These are phyloP conservation scores for Microtus richardsoni DNA, from an alignment of 2,113 vertebrate species.

Conservation along the genomic window DNA sequence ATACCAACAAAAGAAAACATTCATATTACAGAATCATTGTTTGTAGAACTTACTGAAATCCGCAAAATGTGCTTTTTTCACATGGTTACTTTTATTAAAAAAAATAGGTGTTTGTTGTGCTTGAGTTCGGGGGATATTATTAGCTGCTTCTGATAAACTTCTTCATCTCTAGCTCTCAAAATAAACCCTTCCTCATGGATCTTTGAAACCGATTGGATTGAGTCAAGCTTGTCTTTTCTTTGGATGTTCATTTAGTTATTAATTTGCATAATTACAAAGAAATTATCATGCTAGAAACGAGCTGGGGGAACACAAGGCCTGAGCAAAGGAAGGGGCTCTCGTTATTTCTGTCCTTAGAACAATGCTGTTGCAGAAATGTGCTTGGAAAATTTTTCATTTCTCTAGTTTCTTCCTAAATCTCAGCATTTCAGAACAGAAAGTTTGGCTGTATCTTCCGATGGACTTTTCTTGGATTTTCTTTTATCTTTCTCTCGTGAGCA, in stretches of 20 bases:
- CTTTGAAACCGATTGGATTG: constrained; percentile 51
- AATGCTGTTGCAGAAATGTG: neutral
- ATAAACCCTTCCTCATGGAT: constrained; percentile 39
- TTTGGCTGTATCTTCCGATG: neutral
- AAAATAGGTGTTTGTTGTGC: constrained; percentile 25
- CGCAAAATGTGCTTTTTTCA: constrained; percentile 10
- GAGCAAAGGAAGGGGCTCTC: neutral
- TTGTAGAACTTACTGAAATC: constrained; percentile 45
- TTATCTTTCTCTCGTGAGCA: neutral
- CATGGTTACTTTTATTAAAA: constrained; percentile 47
- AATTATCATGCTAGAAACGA: constrained; percentile 31
- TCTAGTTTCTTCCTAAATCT: neutral
- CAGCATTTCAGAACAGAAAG: neutral
- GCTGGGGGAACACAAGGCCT: neutral
- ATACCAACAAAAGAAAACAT: constrained; percentile 1
- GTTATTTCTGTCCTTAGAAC: neutral
- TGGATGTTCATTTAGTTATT: constrained; percentile 42
- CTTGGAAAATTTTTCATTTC: constrained; percentile 6
- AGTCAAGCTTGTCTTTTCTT: constrained; percentile 45
- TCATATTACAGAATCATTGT: constrained; percentile 16
- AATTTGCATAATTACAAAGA: constrained; percentile 57
- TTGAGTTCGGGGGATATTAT: constrained; percentile 47
- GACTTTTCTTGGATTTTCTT: neutral
- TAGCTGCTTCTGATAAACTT: constrained; percentile 48
- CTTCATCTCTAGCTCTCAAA: constrained; percentile 50